These are phyloP conservation scores for Metacarcinus magister DNA, from an alignment of 2,888 invertebrate genomes.

Conservation along the genomic window DNA sequence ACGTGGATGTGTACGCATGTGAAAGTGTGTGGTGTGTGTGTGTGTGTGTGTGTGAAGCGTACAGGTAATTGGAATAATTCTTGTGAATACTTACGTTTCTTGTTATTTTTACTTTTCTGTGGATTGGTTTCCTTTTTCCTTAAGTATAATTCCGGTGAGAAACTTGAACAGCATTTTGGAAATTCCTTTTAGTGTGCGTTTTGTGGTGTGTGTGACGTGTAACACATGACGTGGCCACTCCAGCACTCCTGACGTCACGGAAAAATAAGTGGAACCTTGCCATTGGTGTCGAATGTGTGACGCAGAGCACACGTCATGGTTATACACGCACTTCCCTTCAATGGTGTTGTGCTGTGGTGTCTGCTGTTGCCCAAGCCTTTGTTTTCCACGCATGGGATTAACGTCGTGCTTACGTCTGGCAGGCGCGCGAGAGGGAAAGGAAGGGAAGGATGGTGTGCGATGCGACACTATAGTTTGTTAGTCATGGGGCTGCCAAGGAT, in stretches of 20 bases:
- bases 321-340: not conserved
- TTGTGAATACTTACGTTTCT: not conserved
- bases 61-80: not conserved
- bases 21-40: not conserved
- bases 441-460: constrained; percentile 38
- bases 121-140: not conserved
- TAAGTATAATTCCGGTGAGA: not conserved
- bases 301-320: constrained; percentile 9
- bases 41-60: not conserved
- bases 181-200: not conserved
- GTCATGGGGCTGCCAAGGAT: constrained; percentile 49
- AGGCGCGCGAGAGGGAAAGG: constrained; percentile 34
- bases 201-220: not conserved
- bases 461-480: constrained; percentile 46
- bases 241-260: not conserved
- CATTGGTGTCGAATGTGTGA: not conserved
- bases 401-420: not conserved
- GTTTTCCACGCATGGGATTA: not conserved
- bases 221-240: constrained; percentile 14
- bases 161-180: not conserved
- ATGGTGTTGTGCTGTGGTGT: not conserved
- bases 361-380: not conserved
- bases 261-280: constrained; percentile 12
- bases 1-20: not conserved
- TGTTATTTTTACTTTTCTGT: not conserved